Conservation (phyloP, 2,888 invertebrate genomes). For the Rapana venosa region DNA sequence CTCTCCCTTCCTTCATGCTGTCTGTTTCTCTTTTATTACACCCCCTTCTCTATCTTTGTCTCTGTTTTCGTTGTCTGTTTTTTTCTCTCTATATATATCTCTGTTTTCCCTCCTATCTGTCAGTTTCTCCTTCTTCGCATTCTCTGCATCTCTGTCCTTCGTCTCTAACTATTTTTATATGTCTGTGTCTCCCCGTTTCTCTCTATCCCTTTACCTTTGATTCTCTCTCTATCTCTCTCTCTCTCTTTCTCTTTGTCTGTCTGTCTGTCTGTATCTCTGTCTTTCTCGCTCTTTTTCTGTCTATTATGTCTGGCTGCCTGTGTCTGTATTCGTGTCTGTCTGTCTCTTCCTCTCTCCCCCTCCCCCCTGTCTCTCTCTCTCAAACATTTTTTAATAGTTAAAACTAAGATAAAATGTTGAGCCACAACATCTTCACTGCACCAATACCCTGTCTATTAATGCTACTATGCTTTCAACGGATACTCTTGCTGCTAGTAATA, state of each 20-base stretch:
- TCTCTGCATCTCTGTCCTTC: neutral
- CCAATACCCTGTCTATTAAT: too few relatives aligned
- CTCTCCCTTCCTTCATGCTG: neutral
- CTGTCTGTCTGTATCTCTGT: neutral
- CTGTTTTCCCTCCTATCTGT: neutral
- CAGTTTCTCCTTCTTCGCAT: neutral
- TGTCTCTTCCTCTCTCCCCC: neutral
- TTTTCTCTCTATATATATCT: neutral
- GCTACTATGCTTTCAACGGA: too few relatives aligned
- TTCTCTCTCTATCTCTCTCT: neutral
- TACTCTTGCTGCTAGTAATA: too few relatives aligned
- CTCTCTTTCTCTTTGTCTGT: neutral
- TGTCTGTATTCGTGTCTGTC: neutral
- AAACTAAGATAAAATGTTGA: too few relatives aligned
- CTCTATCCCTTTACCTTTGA: neutral
- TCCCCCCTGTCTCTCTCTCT: neutral
- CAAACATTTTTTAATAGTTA: too few relatives aligned
- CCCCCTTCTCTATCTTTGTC: neutral
- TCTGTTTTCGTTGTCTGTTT: neutral
- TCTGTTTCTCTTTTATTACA: neutral
- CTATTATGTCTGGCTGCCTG: neutral
- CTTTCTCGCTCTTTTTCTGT: neutral
- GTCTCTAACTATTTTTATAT: neutral
- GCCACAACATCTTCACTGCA: too few relatives aligned
- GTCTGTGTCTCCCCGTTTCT: neutral